These are phyloP conservation scores for human (Homo sapiens) DNA, from an alignment of 2,113 vertebrate species.

Conservation along the genomic window DNA sequence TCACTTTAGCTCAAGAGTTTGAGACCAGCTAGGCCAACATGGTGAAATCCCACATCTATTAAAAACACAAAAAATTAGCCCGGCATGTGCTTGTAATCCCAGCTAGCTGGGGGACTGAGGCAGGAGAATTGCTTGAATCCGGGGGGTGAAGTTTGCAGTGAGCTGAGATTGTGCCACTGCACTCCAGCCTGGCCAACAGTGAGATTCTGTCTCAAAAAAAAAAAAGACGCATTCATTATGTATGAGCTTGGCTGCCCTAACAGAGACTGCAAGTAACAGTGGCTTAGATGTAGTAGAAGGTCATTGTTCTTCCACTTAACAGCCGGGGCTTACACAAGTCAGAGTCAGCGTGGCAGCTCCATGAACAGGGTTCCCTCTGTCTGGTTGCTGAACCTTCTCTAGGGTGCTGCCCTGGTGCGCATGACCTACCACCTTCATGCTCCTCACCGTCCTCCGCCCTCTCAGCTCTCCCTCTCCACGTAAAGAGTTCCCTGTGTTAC, in stretches of 20 bases:
- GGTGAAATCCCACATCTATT: too few species aligned
- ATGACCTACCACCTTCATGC: fast-evolving
- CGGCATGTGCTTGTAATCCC: too few species aligned
- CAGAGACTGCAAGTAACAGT: background rate
- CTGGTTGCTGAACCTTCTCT: background rate
- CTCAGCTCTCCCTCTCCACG: background rate
- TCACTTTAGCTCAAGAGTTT: background rate
- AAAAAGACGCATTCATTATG: background rate
- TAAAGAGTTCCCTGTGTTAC: background rate
- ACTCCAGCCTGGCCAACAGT: too few species aligned
- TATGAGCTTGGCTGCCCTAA: background rate
- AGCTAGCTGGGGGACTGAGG: too few species aligned
- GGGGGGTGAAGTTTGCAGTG: too few species aligned
- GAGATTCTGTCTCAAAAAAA: background rate
- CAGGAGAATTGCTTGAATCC: too few species aligned
- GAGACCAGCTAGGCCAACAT: background rate
- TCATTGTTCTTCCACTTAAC: background rate
- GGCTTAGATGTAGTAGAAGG: background rate
- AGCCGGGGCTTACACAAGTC: background rate
- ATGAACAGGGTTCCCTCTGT: background rate
- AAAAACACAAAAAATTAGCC: too few species aligned
- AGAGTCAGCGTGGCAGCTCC: background rate
- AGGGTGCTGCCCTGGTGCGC: background rate
- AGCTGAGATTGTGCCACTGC: too few species aligned
- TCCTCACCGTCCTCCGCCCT: background rate